Base-by-base conservation (phyloP, 2,113 vertebrate species). In the Calidris pugnax region DNA sequence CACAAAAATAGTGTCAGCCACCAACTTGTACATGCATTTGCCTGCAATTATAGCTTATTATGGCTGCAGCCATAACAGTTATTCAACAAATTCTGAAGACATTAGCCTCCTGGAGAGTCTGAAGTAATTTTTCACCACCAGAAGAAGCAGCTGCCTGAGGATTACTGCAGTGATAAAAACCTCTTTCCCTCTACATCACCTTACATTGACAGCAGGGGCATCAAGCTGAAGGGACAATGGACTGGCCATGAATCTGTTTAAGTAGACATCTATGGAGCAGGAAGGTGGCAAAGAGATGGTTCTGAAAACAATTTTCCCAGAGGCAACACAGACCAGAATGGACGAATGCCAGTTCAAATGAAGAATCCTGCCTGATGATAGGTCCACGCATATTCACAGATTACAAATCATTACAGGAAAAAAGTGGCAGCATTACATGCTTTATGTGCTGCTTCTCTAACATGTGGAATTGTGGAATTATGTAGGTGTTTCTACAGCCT, bases 31-130 rank as follows among this genome's bases (percentile, higher is more conserved):
- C 62, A 32, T 37, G 78, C 64, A 84, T 87, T 96, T 85, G 56
- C 77, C 86, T 95, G 84, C 90, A 96, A 96, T 95, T 93, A 95
- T 0, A 93, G 86, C 83, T 92, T 64, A 90, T 94, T 92, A 95
- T 0, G 6, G 82, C 56, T 78, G 79, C 85, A 96, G 87, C 78
- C 92, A 86, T 71, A 96, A 96, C 91, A 85, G 75, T 74, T 94
- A 93, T 81, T 92, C 92, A 95, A 90, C 73, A 96, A 76, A 93
- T 81, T 81, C 79, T 74, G 90, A 55, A 90, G 85, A 59, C 78
- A 95, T 91, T 74, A 80, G 78, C 64, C 91, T 96, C 93, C 95
- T 87, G 77, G 59, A 72, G 92, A 93, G 90, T 16, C 80, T 73
- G 91, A 90, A 94, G 87, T 35, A 59, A 39, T 77, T 91, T 92